A percentile compares a stretch with the other conserved stretches of the same genome.
Conservation (phyloP, 2,113 vertebrate genomes). For the Melanostigma gelatinosum region DNA sequence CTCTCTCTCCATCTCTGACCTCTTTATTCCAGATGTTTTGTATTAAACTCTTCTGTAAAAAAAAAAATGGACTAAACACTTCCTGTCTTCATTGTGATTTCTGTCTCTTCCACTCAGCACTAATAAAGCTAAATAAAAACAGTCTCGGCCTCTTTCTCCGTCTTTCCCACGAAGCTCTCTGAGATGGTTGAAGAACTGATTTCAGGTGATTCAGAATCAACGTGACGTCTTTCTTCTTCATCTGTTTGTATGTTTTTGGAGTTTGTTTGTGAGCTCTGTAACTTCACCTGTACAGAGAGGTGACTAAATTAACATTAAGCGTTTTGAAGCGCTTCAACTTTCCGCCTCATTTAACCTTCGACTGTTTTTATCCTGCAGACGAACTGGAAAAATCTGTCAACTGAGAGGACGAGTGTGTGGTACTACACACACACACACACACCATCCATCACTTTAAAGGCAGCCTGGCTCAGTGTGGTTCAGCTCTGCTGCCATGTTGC, state of each 20-base stretch:
- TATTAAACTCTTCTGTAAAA: constrained; percentile 82
- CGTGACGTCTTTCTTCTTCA: not conserved
- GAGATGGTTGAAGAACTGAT: not conserved
- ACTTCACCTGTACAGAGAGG: too few relatives aligned
- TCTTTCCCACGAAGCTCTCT: not conserved
- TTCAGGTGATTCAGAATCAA: not conserved
- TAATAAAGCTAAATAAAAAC: constrained; percentile 78
- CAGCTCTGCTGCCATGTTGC: constrained; percentile 20
- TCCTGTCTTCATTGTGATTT: constrained; percentile 77
- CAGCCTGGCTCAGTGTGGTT: constrained; percentile 34
- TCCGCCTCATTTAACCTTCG: too few relatives aligned
- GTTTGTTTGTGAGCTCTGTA: not conserved
- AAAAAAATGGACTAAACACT: constrained; percentile 44
- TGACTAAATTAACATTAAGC: too few relatives aligned
- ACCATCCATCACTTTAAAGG: constrained; percentile 1
- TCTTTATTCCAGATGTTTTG: constrained; percentile 79
- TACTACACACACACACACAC: constrained; percentile 3
- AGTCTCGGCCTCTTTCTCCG: not conserved
- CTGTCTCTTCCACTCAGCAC: constrained; percentile 71
- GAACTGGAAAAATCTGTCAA: too few relatives aligned
- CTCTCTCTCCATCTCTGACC: not conserved
- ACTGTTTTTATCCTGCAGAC: too few relatives aligned
- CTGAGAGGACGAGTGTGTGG: too few relatives aligned
- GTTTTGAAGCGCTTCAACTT: too few relatives aligned
- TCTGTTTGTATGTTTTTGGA: too few relatives aligned